Percentiles rank a stretch among this genome's conserved stretches.
phyloP scores from a whole-genome alignment of 2,797 vertebrate genomes.

The Chiloscyllium punctatum region DNA sequence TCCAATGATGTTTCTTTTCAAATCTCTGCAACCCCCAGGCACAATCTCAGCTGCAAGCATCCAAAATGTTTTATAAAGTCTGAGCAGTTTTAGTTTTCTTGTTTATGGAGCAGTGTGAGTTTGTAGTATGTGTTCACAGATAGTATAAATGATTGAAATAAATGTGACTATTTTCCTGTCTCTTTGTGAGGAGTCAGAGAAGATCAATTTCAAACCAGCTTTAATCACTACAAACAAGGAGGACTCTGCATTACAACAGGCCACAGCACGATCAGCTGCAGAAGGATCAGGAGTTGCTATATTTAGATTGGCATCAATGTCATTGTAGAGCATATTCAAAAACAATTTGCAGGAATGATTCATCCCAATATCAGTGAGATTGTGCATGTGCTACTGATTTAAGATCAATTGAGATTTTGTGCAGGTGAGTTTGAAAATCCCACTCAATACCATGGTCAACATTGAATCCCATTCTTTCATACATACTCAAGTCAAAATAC shows the following conservation, averaged over 20 bases:
- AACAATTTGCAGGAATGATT: not conserved
- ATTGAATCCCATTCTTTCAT: no score
- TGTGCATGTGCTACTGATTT: not conserved
- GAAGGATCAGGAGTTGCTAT: no score
- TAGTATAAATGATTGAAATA: not conserved
- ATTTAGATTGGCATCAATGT: not conserved
- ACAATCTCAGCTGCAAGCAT: not conserved
- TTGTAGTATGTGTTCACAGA: not conserved
- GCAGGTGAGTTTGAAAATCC: no score
- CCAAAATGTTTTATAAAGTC: not conserved
- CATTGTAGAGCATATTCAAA: not conserved
- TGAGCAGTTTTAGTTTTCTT: not conserved
- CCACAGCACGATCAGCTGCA: no score
- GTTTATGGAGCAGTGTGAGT: not conserved
- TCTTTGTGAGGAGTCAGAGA: not conserved
- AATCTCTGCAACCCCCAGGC: not conserved
- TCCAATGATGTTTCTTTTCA: not conserved
- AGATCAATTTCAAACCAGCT: not conserved
- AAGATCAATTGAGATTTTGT: no score
- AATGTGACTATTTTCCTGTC: not conserved
- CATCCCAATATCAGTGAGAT: not conserved
- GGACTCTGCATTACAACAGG: not conserved
- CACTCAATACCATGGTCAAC: no score
- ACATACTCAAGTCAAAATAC: no score
- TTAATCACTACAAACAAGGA: not conserved